Base-by-base conservation (phyloP, 1,140 invertebrate genomes). In the Tribolium madens region DNA sequence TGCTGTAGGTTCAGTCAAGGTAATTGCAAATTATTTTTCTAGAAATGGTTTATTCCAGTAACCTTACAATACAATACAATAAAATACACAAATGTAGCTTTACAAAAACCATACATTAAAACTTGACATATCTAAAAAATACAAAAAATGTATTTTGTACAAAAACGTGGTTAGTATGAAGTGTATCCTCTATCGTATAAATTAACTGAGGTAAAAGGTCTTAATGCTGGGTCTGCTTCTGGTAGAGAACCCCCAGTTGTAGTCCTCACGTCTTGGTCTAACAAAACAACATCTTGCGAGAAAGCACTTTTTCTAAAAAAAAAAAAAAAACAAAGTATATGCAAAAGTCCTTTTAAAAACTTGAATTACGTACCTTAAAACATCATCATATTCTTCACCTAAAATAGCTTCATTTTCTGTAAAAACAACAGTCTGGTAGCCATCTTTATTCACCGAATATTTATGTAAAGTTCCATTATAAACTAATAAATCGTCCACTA, bases 401-500 rank as follows among this genome's bases (percentile, higher is more conserved):
- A 82, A 60, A 42, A 83, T 50, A 46, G 75, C 84, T 77, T 85
- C 82, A 78, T 88, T 85, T 68, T 85, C 82, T 2, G 87, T 87
- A 80, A 89, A 89, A 4, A 88, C 77, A 26, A 89, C 84, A n/a
- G 86, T 88, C 69, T 87, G 85, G 76, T 88, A 87, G 15, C 79
- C 82, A 60, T 87, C 84, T 21, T 12, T 18, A 14, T 76, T 72
- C 2, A 21, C 15, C 13, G 33, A 53, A 50, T 71, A 82, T 69
- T 80, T 79, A 17, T 76, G 76, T 21, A 82, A 60, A 52, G 80
- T 76, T 6, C 81, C 81, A 18, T 93, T 94, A 81, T 92, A 94
- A n/a, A 95, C 86, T 48, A 95, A 82, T 36, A 94, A 85, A 84
- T 94, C 93, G 85, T 95, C 93, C 21, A 95, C 91, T 77, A 94